Evolutionary conservation across 2,113 vertebrate species (phyloP).

Genomic region (Nothoprocta perdicaria): DNA sequence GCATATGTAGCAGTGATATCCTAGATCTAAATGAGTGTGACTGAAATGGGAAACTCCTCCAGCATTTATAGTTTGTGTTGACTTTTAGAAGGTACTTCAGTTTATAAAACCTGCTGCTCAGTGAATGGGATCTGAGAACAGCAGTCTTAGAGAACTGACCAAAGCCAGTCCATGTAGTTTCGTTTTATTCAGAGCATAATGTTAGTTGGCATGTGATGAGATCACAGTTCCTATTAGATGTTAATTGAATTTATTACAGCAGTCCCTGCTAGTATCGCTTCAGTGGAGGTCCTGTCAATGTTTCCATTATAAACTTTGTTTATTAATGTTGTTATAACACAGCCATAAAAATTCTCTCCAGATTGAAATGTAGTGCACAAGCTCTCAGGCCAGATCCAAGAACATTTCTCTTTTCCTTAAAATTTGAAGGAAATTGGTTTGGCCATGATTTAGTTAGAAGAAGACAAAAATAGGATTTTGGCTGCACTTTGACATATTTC

Average conservation of each 20-base stretch:
- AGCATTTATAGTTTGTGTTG: not conserved
- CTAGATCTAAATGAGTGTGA: not conserved
- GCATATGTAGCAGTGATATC: not conserved
- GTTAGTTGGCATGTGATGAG: slow-evolving; percentile 18
- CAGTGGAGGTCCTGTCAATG: slow-evolving; percentile 8
- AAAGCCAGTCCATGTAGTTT: not conserved
- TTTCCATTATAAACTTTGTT: slow-evolving; percentile 56
- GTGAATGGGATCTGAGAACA: not conserved
- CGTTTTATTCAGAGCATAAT: slow-evolving; percentile 11
- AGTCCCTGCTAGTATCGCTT: not conserved
- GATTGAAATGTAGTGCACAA: slow-evolving; percentile 21
- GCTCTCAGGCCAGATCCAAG: slow-evolving; percentile 15
- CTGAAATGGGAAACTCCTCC: not conserved
- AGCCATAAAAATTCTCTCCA: slow-evolving; percentile 41
- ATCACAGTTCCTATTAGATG: slow-evolving; percentile 37
- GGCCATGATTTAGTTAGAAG: slow-evolving; percentile 40
- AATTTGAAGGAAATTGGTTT: slow-evolving; percentile 53
- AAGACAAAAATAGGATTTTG: slow-evolving; percentile 38
- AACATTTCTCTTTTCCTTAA: slow-evolving; percentile 46
- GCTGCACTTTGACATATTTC: slow-evolving; percentile 37
- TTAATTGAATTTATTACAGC: slow-evolving; percentile 48
- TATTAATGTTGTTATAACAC: slow-evolving; percentile 43
- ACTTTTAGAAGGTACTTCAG: not conserved
- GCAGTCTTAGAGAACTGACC: not conserved
- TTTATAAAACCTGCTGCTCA: slow-evolving; percentile 17